Conservation (phyloP, 2,888 invertebrate genomes). For the Lasioglossum marginatum region DNA sequence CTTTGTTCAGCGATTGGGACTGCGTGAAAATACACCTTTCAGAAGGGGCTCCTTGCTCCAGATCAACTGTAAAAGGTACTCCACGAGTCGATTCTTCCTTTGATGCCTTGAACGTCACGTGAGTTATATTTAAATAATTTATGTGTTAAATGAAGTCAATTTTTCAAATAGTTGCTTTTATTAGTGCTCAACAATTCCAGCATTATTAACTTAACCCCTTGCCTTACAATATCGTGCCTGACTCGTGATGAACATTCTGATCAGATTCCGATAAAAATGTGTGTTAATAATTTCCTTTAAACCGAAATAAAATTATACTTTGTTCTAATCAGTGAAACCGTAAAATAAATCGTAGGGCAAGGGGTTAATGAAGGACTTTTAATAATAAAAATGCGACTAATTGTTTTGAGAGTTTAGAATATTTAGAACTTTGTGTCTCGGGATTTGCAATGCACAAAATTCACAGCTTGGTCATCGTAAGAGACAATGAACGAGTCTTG, state of each 20-base stretch:
- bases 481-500: neutral
- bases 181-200: too few relatives aligned
- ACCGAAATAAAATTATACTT: too few relatives aligned
- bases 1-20: neutral
- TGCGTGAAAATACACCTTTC: neutral
- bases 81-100: neutral
- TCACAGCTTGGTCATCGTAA: slow-evolving; percentile 1
- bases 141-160: too few relatives aligned
- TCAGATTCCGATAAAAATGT: too few relatives aligned
- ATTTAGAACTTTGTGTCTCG: neutral
- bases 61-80: neutral
- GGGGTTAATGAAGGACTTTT: neutral
- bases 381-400: neutral
- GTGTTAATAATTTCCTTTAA: too few relatives aligned
- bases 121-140: too few relatives aligned
- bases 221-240: too few relatives aligned
- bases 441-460: neutral
- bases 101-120: neutral
- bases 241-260: too few relatives aligned
- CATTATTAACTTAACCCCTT: too few relatives aligned
- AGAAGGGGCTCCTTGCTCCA: neutral
- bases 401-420: neutral
- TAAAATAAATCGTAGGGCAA: too few relatives aligned
- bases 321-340: too few relatives aligned
- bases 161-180: too few relatives aligned